phyloP scores from a whole-genome alignment of 2,113 vertebrate genomes.

The Austrofundulus limnaeus region DNA sequence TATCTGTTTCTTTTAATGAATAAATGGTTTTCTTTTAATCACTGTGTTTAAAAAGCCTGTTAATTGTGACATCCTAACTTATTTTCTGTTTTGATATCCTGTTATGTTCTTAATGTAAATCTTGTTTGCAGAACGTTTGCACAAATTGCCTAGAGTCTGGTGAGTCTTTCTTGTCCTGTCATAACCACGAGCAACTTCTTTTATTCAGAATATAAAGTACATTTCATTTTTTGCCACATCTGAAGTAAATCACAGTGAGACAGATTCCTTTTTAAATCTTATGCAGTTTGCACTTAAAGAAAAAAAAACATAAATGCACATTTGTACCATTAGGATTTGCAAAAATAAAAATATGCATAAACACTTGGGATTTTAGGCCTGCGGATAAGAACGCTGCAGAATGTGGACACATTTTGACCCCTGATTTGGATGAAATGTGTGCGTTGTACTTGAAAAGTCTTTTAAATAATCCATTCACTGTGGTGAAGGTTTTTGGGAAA shows the following conservation, averaged over 20 bases:
- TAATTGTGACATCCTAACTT: constrained; percentile 41
- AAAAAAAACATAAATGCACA: constrained; percentile 7
- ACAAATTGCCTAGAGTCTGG: constrained; percentile 1
- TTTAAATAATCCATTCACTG: neutral
- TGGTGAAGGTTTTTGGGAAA: neutral
- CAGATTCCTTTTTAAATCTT: constrained; percentile 3
- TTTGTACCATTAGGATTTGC: constrained; percentile 8
- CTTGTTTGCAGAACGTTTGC: constrained; percentile 13
- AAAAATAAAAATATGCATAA: neutral
- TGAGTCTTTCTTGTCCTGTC: constrained; percentile 5
- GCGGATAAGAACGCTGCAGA: neutral
- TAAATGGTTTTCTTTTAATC: constrained; percentile 26
- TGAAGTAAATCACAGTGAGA: constrained; percentile 43
- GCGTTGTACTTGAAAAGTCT: constrained; percentile 24
- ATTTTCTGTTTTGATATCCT: constrained; percentile 36
- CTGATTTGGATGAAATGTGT: constrained; percentile 31
- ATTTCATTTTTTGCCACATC: neutral
- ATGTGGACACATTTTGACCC: constrained; percentile 19
- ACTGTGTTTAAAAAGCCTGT: constrained; percentile 26
- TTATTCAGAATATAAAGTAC: constrained; percentile 1
- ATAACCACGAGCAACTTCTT: neutral
- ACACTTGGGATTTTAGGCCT: neutral
- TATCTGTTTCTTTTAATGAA: constrained; percentile 24
- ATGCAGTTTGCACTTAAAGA: constrained; percentile 15
- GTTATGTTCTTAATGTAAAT: constrained; percentile 13